Conservation (phyloP, 2,888 invertebrate genomes). For the Timandra comae region DNA sequence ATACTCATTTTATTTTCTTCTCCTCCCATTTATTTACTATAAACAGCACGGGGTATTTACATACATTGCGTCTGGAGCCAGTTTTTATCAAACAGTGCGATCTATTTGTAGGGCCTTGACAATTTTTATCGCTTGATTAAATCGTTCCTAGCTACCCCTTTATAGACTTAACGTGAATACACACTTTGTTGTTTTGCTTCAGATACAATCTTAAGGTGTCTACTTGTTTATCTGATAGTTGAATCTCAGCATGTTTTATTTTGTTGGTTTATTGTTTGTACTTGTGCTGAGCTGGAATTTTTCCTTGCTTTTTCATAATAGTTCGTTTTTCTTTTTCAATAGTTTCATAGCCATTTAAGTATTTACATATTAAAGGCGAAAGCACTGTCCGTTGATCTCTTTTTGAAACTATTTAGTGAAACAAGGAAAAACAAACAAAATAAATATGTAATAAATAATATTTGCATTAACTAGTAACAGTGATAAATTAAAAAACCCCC, state of each 20-base stretch:
- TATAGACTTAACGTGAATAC: slow-evolving; percentile 45
- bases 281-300: no score
- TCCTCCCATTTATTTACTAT: no score
- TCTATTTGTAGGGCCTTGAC: slow-evolving; percentile 44
- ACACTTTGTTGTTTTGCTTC: slow-evolving; percentile 48
- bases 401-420: no score
- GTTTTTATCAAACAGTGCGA: slow-evolving; percentile 49
- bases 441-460: no score
- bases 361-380: no score
- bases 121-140: slow-evolving; percentile 69
- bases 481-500: no score
- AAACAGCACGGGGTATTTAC: no score
- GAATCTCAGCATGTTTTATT: slow-evolving; percentile 21
- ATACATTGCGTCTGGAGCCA: slow-evolving; percentile 23
- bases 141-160: slow-evolving; percentile 66
- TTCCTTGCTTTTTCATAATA: neutral
- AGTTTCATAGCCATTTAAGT: no score
- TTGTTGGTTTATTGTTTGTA: neutral
- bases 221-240: slow-evolving; percentile 27
- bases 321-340: neutral
- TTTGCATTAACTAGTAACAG: no score
- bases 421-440: no score
- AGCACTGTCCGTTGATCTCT: no score
- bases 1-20: no score
- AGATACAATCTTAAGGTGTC: slow-evolving; percentile 45